Base-by-base conservation (phyloP, 2,113 vertebrate species). In the Tringa solitaria region DNA sequence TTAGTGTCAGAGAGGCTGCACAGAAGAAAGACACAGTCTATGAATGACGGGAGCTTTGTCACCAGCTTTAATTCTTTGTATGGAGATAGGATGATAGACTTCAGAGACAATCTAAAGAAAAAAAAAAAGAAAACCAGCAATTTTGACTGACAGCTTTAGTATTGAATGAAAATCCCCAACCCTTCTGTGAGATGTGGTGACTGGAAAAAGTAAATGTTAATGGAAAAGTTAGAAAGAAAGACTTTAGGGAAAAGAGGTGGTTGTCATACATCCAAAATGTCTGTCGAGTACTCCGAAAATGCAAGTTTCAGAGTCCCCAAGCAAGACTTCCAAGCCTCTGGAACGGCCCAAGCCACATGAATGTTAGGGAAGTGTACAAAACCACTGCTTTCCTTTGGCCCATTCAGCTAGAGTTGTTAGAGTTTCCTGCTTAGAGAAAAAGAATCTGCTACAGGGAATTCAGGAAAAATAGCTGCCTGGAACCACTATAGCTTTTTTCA, bases 351-450 rank as follows among this genome's bases (percentile, higher is more conserved):
- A 96, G 95, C 96, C 96, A 96, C 86, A 92, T 96, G 90, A 97
- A 95, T 95, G 92, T 96, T 89, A 90, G 76, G 95, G 94, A 97
- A 97, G 86, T 96, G 77, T 93, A 96, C 64, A 92, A 95, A 97
- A 95, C 92, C 96, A 95, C 89, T 84, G 41, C 77, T 96, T 93
- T 95, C 91, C 91, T 96, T 96, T 96, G 96, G 95, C 92, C 92
- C 80, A 65, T 91, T 95, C 92, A 97, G 61, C 57, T 87, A 89
- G 86, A 95, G 90, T 92, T 96, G 90, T 93, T 95, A 92, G 51
- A 93, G 86, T 93, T 96, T 97, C 96, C 95, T 97, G 92, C 74
- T 59, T 89, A 76, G 77, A 95, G 94, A 95, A 96, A 96, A 95
- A 93, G 89, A 89, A 96, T 95, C 74, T 94, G 46, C 95, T 83